Evolutionary conservation across 2,888 invertebrate genomes (phyloP), one percentile per base, ranked within the genome.

Genomic region (Cataglyphis livida): DNA sequence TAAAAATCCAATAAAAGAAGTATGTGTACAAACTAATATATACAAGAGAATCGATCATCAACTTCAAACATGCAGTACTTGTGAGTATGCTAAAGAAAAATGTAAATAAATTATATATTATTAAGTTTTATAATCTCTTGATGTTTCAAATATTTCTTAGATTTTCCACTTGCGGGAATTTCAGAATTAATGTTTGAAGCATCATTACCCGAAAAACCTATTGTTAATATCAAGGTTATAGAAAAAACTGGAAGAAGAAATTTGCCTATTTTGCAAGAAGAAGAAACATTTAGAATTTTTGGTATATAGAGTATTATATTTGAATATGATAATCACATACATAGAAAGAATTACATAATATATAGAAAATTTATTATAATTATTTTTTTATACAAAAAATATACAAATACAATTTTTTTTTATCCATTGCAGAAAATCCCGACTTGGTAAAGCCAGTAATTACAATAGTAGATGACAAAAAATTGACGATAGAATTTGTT

Each of bases 261-360:
- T 88, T 89, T 94, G 51, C 94, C 94, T 0, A 94, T 94, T 84
- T 90, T 94, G 62, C 93, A 94, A 82, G 94, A 94, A 32, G 93
- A 94, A 82, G 91, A 93, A 75, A 91, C 92, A 6, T 92, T 89
- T 44, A 90, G 93, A 78, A 94, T 94, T 88, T 94, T 93, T 84
- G 94, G 94, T 94, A 90, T 73, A 73, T 48, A 48, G 48, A 48
- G 51, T 51, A 51, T 74, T 48, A 48, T 74, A 65, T 76, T 82
- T 79, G 32, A 35, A 6, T 59, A 44, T 32, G 57, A 3, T 41
- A 12, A 21, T 21, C 12, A 21, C 12, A 35, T 35, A 35, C 35
- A 35, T 35, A 35, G 35, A 35, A 6, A 35, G 35, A 35, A 35
- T 35, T 35, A 35, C 6, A 35, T 65, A n/a, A 51, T 57, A 68